Conservation (phyloP, 2,113 vertebrate genomes). For the Aepyceros melampus region DNA sequence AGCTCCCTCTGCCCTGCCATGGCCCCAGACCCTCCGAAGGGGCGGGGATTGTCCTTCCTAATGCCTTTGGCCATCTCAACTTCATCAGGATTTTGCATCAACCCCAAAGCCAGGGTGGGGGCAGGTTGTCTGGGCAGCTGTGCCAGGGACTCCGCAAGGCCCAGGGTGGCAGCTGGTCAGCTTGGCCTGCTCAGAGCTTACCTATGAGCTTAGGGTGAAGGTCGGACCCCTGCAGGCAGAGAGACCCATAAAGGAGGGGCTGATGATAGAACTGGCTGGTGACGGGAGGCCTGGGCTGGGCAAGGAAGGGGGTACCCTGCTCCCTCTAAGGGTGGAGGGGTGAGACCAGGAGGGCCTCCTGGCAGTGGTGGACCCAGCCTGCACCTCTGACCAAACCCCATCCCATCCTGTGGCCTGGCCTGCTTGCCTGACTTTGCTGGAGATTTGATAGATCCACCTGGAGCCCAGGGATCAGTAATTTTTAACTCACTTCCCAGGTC, state of each 20-base stretch:
- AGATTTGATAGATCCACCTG: background rate
- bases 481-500: background rate
- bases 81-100: background rate
- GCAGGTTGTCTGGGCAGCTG: background rate
- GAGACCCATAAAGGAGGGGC: background rate
- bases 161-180: background rate
- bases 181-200: background rate
- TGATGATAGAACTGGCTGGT: background rate
- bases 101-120: background rate
- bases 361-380: background rate
- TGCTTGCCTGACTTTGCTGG: background rate
- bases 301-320: accelerated
- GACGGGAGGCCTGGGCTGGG: background rate
- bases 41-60: background rate
- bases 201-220: background rate
- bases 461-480: background rate
- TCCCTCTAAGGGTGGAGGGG: accelerated
- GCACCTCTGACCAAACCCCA: background rate
- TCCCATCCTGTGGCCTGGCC: background rate
- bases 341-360: background rate
- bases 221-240: background rate
- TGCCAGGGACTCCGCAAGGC: background rate
- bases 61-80: background rate
- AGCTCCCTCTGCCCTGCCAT: background rate
- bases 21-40: background rate